Evolutionary conservation across 2,797 vertebrate genomes (phyloP).

Genomic region (Nannoperca obscura): DNA sequence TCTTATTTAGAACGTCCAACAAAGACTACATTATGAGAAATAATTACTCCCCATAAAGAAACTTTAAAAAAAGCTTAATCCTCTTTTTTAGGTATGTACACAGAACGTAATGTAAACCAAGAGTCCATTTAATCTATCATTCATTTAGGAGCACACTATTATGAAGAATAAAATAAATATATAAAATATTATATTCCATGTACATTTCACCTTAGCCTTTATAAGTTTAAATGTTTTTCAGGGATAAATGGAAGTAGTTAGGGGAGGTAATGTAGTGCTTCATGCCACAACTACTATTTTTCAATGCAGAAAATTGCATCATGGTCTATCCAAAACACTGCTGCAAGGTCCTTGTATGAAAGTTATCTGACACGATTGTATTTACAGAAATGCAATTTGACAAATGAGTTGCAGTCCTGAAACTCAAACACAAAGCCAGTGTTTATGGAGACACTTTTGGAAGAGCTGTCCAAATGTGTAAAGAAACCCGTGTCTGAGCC

Average conservation of each 20-base stretch:
- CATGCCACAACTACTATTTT: neutral
- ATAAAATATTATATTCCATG: neutral
- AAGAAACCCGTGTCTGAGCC: constrained; percentile 19
- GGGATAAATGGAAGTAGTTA: neutral
- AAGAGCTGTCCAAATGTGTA: constrained; percentile 9
- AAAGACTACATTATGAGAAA: neutral
- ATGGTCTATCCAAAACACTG: neutral
- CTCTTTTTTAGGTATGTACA: neutral
- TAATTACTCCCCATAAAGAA: neutral
- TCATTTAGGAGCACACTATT: neutral
- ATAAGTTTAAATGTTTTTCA: neutral
- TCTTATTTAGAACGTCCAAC: neutral
- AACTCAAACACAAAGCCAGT: constrained; percentile 13
- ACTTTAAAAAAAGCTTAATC: neutral
- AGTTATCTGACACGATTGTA: constrained; percentile 16
- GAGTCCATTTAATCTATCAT: neutral
- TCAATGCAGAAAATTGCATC: constrained; percentile 9
- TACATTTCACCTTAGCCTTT: neutral
- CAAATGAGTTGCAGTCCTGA: constrained; percentile 19
- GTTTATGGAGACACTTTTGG: constrained; percentile 31
- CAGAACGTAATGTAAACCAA: neutral
- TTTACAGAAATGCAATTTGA: constrained; percentile 31
- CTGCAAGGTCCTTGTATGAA: constrained; percentile 2
- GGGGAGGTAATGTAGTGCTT: neutral
- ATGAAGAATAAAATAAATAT: neutral